These are phyloP conservation scores for Nesidiocoris tenuis DNA, from an alignment of 2,888 invertebrate species.

Conservation along the genomic window DNA sequence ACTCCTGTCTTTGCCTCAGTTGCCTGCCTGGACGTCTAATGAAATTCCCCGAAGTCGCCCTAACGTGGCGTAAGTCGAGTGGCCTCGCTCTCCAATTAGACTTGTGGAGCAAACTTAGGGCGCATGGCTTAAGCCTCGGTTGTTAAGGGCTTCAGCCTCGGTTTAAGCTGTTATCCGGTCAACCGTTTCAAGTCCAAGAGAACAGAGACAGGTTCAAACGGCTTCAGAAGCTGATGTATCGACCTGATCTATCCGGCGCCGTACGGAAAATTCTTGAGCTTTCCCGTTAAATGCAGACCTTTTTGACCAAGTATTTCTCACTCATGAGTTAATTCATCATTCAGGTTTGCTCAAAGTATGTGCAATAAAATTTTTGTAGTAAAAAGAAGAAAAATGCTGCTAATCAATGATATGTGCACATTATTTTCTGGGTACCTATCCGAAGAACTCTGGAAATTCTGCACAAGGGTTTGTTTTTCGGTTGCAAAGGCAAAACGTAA, in stretches of 20 bases:
- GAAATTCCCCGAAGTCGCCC: slow-evolving; percentile 28
- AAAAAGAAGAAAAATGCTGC: no score
- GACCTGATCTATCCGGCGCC: not conserved
- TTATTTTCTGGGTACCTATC: no score
- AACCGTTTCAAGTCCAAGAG: not conserved
- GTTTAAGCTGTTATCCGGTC: not conserved
- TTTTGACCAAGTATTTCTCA: not conserved
- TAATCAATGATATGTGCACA: no score
- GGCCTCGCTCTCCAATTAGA: slow-evolving; percentile 26
- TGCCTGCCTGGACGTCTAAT: not conserved
- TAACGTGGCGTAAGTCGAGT: slow-evolving; percentile 19
- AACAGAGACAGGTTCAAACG: not conserved
- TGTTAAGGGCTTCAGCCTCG: not conserved
- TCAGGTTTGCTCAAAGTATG: no score
- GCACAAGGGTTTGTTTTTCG: no score
- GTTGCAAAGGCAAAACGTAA: no score
- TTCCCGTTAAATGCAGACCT: not conserved
- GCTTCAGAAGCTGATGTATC: not conserved
- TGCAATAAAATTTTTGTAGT: no score
- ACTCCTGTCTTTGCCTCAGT: not conserved
- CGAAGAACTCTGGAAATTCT: no score
- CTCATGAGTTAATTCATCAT: no score
- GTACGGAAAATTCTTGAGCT: not conserved
- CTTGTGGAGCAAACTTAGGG: slow-evolving; percentile 10
- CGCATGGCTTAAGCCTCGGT: not conserved